Percentiles rank a stretch among this genome's conserved stretches.
Conservation (phyloP, 1,140 invertebrate species). For the Tetraneura akinire region DNA sequence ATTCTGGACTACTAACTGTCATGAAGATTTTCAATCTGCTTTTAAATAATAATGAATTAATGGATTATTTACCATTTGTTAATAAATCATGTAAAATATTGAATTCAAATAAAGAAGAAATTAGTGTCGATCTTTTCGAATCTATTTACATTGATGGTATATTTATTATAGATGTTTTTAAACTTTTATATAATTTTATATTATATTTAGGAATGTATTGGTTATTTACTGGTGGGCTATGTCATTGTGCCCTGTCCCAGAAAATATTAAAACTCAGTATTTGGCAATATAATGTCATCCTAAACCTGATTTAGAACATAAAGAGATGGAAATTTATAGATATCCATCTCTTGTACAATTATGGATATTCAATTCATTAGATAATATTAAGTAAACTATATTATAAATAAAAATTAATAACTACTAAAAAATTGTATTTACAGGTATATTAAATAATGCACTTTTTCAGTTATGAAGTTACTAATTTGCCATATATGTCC, state of each 20-base stretch:
- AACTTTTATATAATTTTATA: neutral
- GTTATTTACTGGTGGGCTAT: slow-evolving; percentile 64
- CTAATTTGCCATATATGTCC: slow-evolving; percentile 31
- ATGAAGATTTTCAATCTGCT: slow-evolving; percentile 8
- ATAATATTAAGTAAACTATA: slow-evolving; percentile 58
- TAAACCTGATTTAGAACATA: slow-evolving; percentile 60
- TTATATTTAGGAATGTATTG: slow-evolving; percentile 25
- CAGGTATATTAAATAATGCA: no score
- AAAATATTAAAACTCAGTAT: slow-evolving; percentile 56
- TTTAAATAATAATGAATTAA: slow-evolving; percentile 5
- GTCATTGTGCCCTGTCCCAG: slow-evolving; percentile 63
- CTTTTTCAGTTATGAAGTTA: slow-evolving; percentile 5
- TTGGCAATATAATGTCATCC: slow-evolving; percentile 63
- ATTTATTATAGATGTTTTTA: neutral
- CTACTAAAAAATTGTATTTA: no score
- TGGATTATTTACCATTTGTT: slow-evolving; percentile 24
- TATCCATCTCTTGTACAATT: slow-evolving; percentile 64
- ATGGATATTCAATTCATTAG: slow-evolving; percentile 63
- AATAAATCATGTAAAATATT: slow-evolving; percentile 36
- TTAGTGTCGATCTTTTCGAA: slow-evolving; percentile 34
- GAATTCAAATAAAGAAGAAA: neutral
- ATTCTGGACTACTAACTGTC: neutral
- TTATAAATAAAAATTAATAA: no score
- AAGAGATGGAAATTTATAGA: slow-evolving; percentile 57
- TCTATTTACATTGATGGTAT: slow-evolving; percentile 31